Evolutionary conservation across 2,797 vertebrate species (phyloP).

Genomic region (Florisuga fusca): DNA sequence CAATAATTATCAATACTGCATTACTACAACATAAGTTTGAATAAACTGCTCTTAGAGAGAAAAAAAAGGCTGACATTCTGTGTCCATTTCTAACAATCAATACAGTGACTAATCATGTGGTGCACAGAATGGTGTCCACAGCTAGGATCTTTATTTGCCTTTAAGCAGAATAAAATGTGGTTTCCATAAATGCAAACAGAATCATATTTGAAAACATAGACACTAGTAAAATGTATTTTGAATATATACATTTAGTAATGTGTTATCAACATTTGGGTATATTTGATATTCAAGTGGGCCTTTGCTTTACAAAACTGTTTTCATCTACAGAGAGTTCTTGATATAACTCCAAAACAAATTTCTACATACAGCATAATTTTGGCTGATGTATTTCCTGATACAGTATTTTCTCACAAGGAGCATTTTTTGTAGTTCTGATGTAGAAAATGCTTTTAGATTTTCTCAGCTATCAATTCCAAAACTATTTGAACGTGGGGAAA

Average conservation of each 20-base stretch:
- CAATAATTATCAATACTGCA: conserved; percentile 39
- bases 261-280: neutral
- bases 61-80: neutral
- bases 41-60: neutral
- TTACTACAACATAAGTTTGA: neutral
- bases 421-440: neutral
- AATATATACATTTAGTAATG: neutral
- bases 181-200: conserved; percentile 1
- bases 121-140: neutral
- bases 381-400: neutral
- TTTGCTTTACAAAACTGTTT: neutral
- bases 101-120: conserved; percentile 10
- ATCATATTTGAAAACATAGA: neutral
- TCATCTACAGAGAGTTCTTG: neutral
- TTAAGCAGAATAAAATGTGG: neutral
- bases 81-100: conserved; percentile 25
- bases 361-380: neutral
- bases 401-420: neutral
- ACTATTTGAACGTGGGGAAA: neutral
- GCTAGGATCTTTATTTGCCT: neutral
- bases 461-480: neutral
- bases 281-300: neutral
- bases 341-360: neutral
- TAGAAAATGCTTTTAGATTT: neutral
- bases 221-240: neutral